Evolutionary conservation across 2,888 invertebrate genomes (phyloP).

Genomic region (Dicycla oo): DNA sequence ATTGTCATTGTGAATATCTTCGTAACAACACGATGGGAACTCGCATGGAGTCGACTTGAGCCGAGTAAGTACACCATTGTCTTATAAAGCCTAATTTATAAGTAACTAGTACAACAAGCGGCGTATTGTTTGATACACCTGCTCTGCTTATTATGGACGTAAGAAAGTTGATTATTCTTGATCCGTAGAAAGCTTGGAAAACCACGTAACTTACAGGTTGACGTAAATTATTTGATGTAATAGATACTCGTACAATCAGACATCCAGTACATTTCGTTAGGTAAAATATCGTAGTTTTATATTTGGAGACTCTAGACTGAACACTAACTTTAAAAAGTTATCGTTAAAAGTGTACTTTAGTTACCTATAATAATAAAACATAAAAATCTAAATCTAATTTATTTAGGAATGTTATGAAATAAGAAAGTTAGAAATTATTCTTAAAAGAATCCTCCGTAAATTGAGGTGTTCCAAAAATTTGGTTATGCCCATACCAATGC

Average conservation of each 20-base stretch:
- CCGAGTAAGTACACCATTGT: constrained; percentile 65
- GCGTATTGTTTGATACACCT: constrained; percentile 60
- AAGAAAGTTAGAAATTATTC: constrained; percentile 52
- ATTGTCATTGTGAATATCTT: constrained; percentile 65
- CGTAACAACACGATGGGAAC: constrained; percentile 65
- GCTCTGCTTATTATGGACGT: constrained; percentile 52
- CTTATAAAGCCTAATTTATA: constrained; percentile 61
- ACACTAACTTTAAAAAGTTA: not conserved
- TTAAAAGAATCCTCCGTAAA: constrained; percentile 17
- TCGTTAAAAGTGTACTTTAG: not conserved
- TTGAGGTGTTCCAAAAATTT: constrained; percentile 39
- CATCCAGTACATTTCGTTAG: not conserved
- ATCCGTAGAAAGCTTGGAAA: constrained; percentile 61
- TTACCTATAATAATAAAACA: not conserved
- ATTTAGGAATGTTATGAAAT: constrained; percentile 39
- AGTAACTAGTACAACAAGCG: constrained; percentile 46
- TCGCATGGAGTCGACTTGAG: constrained; percentile 54
- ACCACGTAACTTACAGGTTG: constrained; percentile 31
- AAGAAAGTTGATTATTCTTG: constrained; percentile 61
- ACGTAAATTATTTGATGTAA: constrained; percentile 39
- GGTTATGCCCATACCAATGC: constrained; percentile 36
- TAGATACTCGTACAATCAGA: constrained; percentile 4
- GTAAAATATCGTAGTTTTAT: not conserved
- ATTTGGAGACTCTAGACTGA: not conserved
- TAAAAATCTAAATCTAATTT: not conserved